These are phyloP conservation scores for Rhogogaster chlorosoma DNA, from an alignment of 2,888 invertebrate genomes.

Conservation along the genomic window DNA sequence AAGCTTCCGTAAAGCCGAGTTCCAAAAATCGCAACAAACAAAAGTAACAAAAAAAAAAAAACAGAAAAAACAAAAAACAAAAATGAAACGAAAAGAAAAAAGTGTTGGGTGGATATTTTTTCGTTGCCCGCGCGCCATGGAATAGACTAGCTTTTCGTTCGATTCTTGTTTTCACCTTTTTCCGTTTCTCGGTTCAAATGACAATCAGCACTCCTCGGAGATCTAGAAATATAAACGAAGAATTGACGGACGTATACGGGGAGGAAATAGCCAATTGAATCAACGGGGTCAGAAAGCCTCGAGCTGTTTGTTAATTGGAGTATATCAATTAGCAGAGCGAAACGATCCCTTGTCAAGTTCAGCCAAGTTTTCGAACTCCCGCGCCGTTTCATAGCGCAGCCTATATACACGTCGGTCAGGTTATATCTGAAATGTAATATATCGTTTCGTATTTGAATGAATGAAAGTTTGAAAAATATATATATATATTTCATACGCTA, in stretches of 20 bases:
- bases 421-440: neutral
- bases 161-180: neutral
- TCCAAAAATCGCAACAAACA: neutral
- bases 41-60: neutral
- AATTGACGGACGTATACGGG: neutral
- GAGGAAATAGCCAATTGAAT: conserved; percentile 29
- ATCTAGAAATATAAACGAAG: neutral
- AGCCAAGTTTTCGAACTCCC: conserved; percentile 10
- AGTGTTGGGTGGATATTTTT: neutral
- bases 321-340: conserved; percentile 10
- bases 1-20: neutral
- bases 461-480: too few species aligned
- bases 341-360: conserved; percentile 25
- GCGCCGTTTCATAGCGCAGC: neutral
- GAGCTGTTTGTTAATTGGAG: conserved; percentile 21
- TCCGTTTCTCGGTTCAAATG: neutral
- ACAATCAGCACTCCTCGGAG: neutral
- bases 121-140: too few species aligned
- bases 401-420: neutral
- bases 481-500: too few species aligned
- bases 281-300: conserved; percentile 16
- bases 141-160: neutral
- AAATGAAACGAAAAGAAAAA: neutral
- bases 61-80: neutral
- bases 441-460: too few species aligned